Conservation (phyloP, 2,113 vertebrate genomes). For the Tonatia bakeri region DNA sequence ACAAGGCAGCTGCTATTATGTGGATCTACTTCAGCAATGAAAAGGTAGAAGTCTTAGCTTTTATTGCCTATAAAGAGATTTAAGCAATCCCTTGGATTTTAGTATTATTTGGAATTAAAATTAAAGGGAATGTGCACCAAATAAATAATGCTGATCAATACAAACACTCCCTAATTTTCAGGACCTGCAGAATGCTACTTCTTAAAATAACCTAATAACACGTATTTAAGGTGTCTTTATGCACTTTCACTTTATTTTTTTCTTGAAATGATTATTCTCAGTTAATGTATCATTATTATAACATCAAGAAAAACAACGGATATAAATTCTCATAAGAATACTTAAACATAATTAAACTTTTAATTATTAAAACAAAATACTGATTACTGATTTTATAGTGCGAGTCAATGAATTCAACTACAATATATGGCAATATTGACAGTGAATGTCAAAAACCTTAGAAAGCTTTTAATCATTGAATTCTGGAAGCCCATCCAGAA, state of each 20-base stretch:
- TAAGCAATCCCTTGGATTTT: background rate
- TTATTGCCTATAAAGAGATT: background rate
- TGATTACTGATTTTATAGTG: background rate
- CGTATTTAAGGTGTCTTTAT: background rate
- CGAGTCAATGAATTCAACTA: background rate
- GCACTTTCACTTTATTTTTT: background rate
- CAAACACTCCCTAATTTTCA: background rate
- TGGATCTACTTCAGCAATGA: background rate
- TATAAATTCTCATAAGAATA: slow-evolving; percentile 11
- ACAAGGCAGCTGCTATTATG: background rate
- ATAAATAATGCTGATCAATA: background rate
- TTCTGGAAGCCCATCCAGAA: background rate
- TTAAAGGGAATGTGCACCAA: background rate
- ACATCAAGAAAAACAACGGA: background rate
- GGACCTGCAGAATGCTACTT: background rate
- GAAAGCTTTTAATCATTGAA: background rate
- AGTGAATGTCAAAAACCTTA: background rate
- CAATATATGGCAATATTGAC: background rate
- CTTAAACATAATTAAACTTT: slow-evolving; percentile 16
- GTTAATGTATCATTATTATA: background rate
- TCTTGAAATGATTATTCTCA: background rate
- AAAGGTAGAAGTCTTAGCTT: background rate
- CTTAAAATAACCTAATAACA: background rate
- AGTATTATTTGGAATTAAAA: background rate
- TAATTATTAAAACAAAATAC: slow-evolving; percentile 10